Percentiles rank a stretch among this genome's conserved stretches.
Evolutionary conservation across 1,140 invertebrate genomes (phyloP).

Genomic region (Heliconius melpomene): DNA sequence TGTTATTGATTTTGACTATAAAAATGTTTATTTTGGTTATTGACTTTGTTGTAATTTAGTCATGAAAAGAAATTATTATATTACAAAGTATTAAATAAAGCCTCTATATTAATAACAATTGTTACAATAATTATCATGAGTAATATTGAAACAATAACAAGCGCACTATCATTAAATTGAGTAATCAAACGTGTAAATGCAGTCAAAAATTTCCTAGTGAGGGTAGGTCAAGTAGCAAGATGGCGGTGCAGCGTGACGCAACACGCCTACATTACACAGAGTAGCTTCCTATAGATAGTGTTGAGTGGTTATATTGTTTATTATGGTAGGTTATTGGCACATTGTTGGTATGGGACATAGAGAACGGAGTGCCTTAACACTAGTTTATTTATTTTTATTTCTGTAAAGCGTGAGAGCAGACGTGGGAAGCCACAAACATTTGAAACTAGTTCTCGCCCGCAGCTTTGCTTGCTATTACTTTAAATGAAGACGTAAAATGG

Average conservation of each 20-base stretch:
- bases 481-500: too few species aligned
- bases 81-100: background rate
- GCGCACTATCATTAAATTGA: background rate
- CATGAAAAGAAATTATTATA: too few species aligned
- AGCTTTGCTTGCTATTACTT: too few species aligned
- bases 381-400: too few species aligned
- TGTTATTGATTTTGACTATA: slow-evolving; percentile 1
- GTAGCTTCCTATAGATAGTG: background rate
- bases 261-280: slow-evolving; percentile 23
- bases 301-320: background rate
- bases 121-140: background rate
- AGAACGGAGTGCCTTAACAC: too few species aligned
- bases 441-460: too few species aligned
- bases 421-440: too few species aligned
- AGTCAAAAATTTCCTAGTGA: slow-evolving; percentile 18
- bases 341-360: too few species aligned
- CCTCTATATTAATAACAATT: background rate
- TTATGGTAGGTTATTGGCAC: background rate
- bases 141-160: background rate
- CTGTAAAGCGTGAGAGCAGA: too few species aligned
- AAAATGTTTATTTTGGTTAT: background rate
- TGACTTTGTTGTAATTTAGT: background rate
- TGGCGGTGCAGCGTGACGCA: slow-evolving; percentile 30
- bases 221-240: slow-evolving; percentile 27
- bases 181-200: slow-evolving; percentile 18